phyloP scores from a whole-genome alignment of 1,140 invertebrate genomes.

The Aphelenchoides besseyi region DNA sequence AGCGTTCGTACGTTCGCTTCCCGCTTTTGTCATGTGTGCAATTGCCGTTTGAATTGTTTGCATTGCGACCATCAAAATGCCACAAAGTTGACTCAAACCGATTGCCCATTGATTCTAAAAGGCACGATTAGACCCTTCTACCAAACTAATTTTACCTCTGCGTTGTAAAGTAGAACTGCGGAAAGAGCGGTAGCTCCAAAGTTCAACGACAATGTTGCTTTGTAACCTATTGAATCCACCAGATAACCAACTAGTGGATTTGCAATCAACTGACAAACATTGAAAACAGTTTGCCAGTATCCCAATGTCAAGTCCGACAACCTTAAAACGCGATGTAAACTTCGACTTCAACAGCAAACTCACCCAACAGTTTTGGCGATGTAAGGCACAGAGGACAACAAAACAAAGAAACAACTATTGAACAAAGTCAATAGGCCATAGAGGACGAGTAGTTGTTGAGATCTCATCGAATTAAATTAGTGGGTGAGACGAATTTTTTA shows the following conservation, averaged over 20 bases:
- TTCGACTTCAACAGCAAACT: neutral
- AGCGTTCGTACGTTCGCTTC: conserved; percentile 9
- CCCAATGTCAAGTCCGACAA: conserved; percentile 9
- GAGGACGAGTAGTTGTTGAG: neutral
- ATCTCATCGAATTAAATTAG: neutral
- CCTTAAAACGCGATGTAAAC: neutral
- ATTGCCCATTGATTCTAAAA: neutral
- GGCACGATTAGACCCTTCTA: neutral
- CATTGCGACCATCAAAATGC: conserved; percentile 4
- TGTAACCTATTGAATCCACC: neutral
- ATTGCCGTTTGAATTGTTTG: conserved; percentile 16
- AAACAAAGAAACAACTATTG: neutral
- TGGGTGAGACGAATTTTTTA: no score
- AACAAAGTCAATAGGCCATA: neutral
- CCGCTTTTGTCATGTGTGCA: conserved; percentile 17
- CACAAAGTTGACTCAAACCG: neutral
- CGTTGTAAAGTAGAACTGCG: neutral
- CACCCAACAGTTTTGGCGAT: neutral
- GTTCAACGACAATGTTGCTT: neutral
- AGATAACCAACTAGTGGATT: conserved; percentile 1
- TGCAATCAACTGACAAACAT: conserved; percentile 2
- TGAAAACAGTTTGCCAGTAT: conserved; percentile 13
- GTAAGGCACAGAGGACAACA: neutral
- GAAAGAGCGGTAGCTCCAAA: neutral
- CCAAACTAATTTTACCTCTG: neutral